phyloP scores from a whole-genome alignment of 2,888 invertebrate species.

The Liodrosophila aerea region DNA sequence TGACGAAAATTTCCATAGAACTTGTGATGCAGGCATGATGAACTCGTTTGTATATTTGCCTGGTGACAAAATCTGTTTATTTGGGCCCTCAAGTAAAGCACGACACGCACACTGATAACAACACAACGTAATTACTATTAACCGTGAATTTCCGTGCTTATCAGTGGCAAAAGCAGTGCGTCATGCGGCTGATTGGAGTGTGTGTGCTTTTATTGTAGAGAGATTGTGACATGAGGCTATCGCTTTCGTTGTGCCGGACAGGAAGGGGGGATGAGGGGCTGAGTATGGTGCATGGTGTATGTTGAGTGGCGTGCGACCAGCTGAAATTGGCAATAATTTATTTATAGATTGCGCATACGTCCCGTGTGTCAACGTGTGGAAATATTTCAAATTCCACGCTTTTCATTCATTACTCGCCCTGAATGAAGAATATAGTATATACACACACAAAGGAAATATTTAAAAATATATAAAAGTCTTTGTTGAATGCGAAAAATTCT shows the following conservation, averaged over 20 bases:
- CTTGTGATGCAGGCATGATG: neutral
- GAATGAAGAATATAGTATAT: conserved; percentile 25
- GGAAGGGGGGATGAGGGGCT: neutral
- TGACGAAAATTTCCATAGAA: conserved; percentile 17
- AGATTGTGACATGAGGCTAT: conserved; percentile 5
- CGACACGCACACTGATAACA: conserved; percentile 53
- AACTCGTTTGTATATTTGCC: conserved; percentile 37
- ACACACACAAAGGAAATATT: conserved; percentile 4
- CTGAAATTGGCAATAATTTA: conserved; percentile 52
- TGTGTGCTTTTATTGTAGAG: neutral
- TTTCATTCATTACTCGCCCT: conserved; percentile 50
- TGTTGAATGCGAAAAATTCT: conserved; percentile 11
- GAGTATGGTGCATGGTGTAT: neutral
- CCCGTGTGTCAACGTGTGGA: conserved; percentile 40
- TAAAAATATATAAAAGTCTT: conserved; percentile 12
- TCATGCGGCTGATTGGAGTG: conserved; percentile 38
- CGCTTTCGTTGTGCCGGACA: neutral
- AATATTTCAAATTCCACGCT: conserved; percentile 40
- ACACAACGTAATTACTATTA: conserved; percentile 58
- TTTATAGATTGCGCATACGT: conserved; percentile 64
- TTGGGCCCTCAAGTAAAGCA: conserved; percentile 13
- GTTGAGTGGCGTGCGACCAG: conserved; percentile 25
- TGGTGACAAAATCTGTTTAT: conserved; percentile 50
- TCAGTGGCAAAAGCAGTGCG: conserved; percentile 48
- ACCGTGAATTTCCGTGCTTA: conserved; percentile 53